A percentile compares a stretch with the other conserved stretches of the same genome.
phyloP scores from a whole-genome alignment of 2,888 invertebrate species.

The Arge pagana region DNA sequence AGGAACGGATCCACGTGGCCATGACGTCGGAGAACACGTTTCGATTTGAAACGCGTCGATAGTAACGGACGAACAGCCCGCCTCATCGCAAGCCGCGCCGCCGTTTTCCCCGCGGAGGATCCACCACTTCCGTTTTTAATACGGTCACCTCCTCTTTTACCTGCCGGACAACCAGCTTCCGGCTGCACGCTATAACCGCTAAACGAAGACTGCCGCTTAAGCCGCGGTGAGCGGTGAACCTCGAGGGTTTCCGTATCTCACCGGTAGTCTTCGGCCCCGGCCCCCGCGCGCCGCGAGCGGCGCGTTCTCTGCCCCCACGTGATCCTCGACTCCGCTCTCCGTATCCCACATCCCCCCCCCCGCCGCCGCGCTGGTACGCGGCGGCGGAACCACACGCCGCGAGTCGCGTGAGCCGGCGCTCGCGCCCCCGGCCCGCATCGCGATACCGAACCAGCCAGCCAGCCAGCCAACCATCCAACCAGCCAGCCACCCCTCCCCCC shows the following conservation, averaged over 20 bases:
- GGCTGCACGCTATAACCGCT: conserved; percentile 20
- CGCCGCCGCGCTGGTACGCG: too few relatives aligned
- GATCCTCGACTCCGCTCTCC: too few relatives aligned
- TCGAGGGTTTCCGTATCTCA: conserved; percentile 11
- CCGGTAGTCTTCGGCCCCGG: conserved; percentile 5
- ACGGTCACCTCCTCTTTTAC: conserved; percentile 3
- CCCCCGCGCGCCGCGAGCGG: conserved; percentile 2
- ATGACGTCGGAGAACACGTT: not conserved
- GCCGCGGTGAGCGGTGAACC: conserved; percentile 5
- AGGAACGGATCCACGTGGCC: conserved; percentile 15
- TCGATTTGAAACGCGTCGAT: conserved; percentile 13
- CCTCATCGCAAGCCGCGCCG: conserved; percentile 16
- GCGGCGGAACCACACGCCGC: conserved; percentile 14
- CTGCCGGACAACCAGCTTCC: conserved; percentile 15
- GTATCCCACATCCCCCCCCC: too few relatives aligned
- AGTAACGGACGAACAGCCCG: conserved; percentile 8
- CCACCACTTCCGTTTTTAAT: conserved; percentile 1
- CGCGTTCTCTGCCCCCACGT: not conserved
- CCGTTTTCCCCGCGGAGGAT: conserved; percentile 4
- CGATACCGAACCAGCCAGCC: too few relatives aligned
- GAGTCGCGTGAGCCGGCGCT: too few relatives aligned
- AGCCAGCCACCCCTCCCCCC: not conserved
- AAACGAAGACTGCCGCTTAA: conserved; percentile 22
- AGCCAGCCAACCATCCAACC: conserved; percentile 14
- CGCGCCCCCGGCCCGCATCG: too few relatives aligned